A percentile compares a stretch with the other conserved stretches of the same genome.
phyloP scores from a whole-genome alignment of 2,113 vertebrate species.

The Dipodomys ordii region DNA sequence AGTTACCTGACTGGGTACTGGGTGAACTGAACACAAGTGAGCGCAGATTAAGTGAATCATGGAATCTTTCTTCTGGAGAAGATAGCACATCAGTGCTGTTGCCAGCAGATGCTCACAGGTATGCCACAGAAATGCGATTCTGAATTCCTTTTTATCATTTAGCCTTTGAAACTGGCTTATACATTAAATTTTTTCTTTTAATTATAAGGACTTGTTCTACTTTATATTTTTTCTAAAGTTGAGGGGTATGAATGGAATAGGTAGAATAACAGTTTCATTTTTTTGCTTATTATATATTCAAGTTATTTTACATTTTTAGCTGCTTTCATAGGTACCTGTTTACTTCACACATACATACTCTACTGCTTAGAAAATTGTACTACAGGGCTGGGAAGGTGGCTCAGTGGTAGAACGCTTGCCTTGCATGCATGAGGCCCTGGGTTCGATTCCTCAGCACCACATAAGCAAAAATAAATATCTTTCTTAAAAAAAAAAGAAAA shows the following conservation, averaged over 20 bases:
- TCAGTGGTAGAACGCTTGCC: no score
- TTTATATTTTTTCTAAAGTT: not conserved
- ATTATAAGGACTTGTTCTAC: no score
- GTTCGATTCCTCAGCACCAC: no score
- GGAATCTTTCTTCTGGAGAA: conserved; percentile 80
- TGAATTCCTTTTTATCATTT: not conserved
- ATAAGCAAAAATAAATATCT: no score
- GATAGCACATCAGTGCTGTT: conserved; percentile 69
- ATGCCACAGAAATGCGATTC: not conserved
- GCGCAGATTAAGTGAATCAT: conserved; percentile 75
- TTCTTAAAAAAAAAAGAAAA: not conserved
- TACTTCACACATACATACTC: not conserved
- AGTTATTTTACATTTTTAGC: not conserved
- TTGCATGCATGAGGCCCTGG: no score
- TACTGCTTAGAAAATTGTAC: not conserved
- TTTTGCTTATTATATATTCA: conserved; percentile 9
- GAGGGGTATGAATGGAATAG: not conserved
- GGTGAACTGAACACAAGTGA: conserved; percentile 86
- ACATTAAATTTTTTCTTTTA: not conserved
- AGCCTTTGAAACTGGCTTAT: not conserved
- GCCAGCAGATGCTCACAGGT: conserved; percentile 79
- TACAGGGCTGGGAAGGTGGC: not conserved
- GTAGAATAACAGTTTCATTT: conserved; percentile 31
- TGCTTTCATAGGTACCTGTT: conserved; percentile 4
- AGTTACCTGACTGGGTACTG: conserved; percentile 90